phyloP scores from a whole-genome alignment of 2,888 invertebrate species.

The Hoplodrina ambigua region DNA sequence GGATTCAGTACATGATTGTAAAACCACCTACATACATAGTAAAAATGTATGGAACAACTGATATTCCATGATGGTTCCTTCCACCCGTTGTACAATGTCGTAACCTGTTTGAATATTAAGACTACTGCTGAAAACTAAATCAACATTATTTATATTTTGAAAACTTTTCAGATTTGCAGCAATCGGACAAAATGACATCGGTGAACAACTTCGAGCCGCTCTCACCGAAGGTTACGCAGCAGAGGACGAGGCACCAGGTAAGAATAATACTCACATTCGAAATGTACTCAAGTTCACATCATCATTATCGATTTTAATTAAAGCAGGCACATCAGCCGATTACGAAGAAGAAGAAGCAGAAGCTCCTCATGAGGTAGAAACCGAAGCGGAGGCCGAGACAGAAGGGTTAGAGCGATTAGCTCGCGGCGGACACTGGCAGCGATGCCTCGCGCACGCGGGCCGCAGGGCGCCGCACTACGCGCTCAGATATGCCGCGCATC shows the following conservation, averaged over 20 bases:
- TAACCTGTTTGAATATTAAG: too few species aligned
- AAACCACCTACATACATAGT: too few species aligned
- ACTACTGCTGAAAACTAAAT: too few species aligned
- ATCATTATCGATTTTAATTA: too few species aligned
- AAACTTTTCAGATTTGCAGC: constrained; percentile 78
- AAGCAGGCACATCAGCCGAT: constrained; percentile 68
- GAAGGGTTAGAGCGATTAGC: constrained; percentile 82
- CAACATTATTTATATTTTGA: too few species aligned
- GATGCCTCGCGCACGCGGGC: constrained; percentile 85
- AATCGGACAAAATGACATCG: constrained; percentile 86
- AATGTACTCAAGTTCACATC: too few species aligned
- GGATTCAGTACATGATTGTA: too few species aligned
- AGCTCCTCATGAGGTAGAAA: constrained; percentile 48
- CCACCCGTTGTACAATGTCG: too few species aligned
- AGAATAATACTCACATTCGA: neutral
- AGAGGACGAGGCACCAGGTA: constrained; percentile 78
- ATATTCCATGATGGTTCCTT: too few species aligned
- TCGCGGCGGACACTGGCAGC: constrained; percentile 86
- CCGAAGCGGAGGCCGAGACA: constrained; percentile 67
- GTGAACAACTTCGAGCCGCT: constrained; percentile 84
- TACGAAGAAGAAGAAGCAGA: constrained; percentile 71
- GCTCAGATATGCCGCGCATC: constrained; percentile 80
- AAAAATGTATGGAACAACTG: too few species aligned
- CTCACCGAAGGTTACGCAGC: constrained; percentile 76
- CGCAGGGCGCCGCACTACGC: constrained; percentile 83